Base-by-base conservation (phyloP, 2,888 invertebrate genomes). In the Ptycholaimellus sp. region DNA sequence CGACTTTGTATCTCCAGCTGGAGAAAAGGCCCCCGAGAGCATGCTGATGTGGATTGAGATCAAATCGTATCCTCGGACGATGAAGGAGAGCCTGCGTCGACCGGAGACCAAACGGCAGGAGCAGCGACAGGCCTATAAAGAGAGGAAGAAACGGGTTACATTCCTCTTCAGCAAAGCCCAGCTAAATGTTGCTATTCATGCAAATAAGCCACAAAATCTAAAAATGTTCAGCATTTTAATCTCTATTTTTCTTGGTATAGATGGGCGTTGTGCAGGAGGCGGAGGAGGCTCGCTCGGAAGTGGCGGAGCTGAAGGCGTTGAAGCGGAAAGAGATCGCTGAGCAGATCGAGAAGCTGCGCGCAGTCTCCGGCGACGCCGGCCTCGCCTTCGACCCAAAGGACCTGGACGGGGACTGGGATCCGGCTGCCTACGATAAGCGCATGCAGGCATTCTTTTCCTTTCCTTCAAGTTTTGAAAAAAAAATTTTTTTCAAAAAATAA, bases 301-400 rank as follows among this genome's bases (percentile, higher is more conserved):
- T 90, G 13, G 75, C 74, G 32, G 66, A 77, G 46, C 60, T 85
- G 25, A 41, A 40, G 18, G 14, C n/a, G 7, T 60, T 82, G 42
- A 87, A 87, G 56, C 67, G 74, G 39, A 73, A 76, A 54, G 87
- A 93, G 63, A 81, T 90, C 44, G 71, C 76, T 56, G 76, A 79
- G 42, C 85, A 82, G 61, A 71, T 93, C 33, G 70, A 73, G 37
- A 74, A 74, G 61, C 62, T 96, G 6, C 76, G 76, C 60, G 73
- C 79, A 56, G 73, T 85, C 22, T 78, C 85, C 2, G 90, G 87
- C 13, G 76, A 79, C 56, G 68, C 72, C 17, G 69, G 70, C 22
- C 54, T 78, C 29, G 71, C 68, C 9, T 70, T 78, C 50, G 61
- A 72, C 63, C 72, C 76, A 43, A 69, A 72, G 6, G 83, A 87